Evolutionary conservation across 2,888 invertebrate genomes (phyloP).

Genomic region (Drosophila fungiperda): DNA sequence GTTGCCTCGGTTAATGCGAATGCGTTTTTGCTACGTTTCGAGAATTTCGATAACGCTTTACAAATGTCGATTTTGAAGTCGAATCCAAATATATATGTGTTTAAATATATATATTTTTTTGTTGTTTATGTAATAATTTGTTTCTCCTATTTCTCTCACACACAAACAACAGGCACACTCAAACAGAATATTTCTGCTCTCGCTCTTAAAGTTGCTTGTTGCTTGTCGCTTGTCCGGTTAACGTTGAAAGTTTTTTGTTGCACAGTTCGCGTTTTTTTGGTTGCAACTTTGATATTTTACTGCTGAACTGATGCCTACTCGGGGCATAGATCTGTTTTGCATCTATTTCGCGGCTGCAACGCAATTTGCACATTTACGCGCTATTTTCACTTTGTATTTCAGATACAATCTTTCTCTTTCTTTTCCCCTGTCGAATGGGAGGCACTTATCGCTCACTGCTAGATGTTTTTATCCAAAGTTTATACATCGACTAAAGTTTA

Average conservation of each 20-base stretch:
- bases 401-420: slow-evolving; percentile 51
- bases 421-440: slow-evolving; percentile 23
- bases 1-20: slow-evolving; percentile 1
- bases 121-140: slow-evolving; percentile 45
- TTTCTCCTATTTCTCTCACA: slow-evolving; percentile 12
- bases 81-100: not conserved
- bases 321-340: slow-evolving; percentile 6
- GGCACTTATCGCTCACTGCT: slow-evolving; percentile 25
- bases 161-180: not conserved
- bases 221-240: slow-evolving; percentile 3
- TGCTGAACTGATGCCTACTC: slow-evolving; percentile 2
- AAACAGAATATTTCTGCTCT: not conserved
- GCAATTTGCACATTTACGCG: slow-evolving; percentile 59
- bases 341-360: slow-evolving; percentile 30
- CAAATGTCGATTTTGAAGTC: slow-evolving; percentile 18
- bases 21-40: slow-evolving; percentile 1
- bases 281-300: not conserved
- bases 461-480: slow-evolving; percentile 65
- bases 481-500: slow-evolving; percentile 57
- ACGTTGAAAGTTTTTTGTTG: not conserved
- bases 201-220: not conserved
- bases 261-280: not conserved
- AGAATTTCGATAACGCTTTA: slow-evolving; percentile 26
- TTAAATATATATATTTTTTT: slow-evolving; percentile 1
- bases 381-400: slow-evolving; percentile 35